Base-by-base conservation (phyloP, 1,140 invertebrate species). In the Pseudoatta argentina region DNA sequence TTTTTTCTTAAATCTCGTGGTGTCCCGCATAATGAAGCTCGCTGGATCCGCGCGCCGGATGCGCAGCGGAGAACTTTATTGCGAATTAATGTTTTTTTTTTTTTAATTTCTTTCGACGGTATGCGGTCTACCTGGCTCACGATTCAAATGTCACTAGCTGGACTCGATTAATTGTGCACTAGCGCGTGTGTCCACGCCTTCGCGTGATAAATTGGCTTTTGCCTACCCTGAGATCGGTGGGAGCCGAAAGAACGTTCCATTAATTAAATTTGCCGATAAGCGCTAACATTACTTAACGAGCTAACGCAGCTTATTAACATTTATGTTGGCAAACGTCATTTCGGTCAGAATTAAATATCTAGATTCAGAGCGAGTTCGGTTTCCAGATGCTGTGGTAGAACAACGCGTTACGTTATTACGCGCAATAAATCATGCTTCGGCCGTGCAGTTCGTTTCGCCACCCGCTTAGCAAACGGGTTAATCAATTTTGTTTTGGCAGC, bases 51-150 rank as follows among this genome's bases (percentile, higher is more conserved):
- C 39, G 57, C 64, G 39, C 63, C 64, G 53, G 51, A 57, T 51
- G 79, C 79, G 57, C 61, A n/a, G 39, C 55, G 66, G 34, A 83
- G 86, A 51, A 87, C 86, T 75, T 88, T 87, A 81, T 88, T 59
- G 88, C 89, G 88, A 90, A 88, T 90, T 88, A 86, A 88, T 63
- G 89, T 79, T 86, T 72, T 34, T 85, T 87, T 79, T 78, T 77
- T 76, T 21, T 57, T 75, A n/a, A n/a, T 71, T 44, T 27, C 75
- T 66, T 67, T 83, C 75, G 87, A 53, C 86, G 39, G 75, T 85
- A 59, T 69, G 86, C 87, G 69, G 21, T n/a, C 88, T 76, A 69
- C 39, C 48, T 64, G 69, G n/a, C 59, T 39, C 77, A 63, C 48
- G 88, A 83, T 89, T 82, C 88, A 61, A 87, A 67, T 72, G 85